Evolutionary conservation across 2,113 vertebrate genomes (phyloP).

Genomic region (Leptobrachium leishanense): DNA sequence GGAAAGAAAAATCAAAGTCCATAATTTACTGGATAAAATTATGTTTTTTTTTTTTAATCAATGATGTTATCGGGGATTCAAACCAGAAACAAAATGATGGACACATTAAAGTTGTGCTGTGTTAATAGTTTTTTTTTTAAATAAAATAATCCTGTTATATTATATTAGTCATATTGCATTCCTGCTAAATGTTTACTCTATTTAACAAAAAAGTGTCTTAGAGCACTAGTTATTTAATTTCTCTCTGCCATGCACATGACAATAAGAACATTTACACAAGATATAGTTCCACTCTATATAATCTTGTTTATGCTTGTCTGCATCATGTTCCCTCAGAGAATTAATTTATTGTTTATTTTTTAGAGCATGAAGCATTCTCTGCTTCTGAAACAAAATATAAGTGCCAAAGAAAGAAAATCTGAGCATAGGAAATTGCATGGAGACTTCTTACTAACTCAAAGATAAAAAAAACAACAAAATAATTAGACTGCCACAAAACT

Average conservation of each 20-base stretch:
- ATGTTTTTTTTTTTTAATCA: too few species aligned
- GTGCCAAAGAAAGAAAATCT: background rate
- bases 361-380: background rate
- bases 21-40: too few species aligned
- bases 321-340: background rate
- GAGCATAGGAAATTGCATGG: background rate
- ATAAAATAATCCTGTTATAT: too few species aligned
- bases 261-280: background rate
- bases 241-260: background rate
- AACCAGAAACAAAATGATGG: too few species aligned
- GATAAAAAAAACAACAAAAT: background rate
- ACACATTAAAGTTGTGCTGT: too few species aligned
- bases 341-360: constrained; percentile 2
- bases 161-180: too few species aligned
- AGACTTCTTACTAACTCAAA: background rate
- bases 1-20: too few species aligned
- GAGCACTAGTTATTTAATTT: background rate
- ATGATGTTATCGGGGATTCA: too few species aligned
- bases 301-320: constrained; percentile 1
- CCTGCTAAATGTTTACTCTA: background rate
- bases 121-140: too few species aligned
- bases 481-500: too few species aligned
- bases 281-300: background rate
- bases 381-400: background rate
- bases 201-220: background rate